These are phyloP conservation scores for Pyrocoelia pectoralis DNA, from an alignment of 2,888 invertebrate genomes.

Conservation along the genomic window DNA sequence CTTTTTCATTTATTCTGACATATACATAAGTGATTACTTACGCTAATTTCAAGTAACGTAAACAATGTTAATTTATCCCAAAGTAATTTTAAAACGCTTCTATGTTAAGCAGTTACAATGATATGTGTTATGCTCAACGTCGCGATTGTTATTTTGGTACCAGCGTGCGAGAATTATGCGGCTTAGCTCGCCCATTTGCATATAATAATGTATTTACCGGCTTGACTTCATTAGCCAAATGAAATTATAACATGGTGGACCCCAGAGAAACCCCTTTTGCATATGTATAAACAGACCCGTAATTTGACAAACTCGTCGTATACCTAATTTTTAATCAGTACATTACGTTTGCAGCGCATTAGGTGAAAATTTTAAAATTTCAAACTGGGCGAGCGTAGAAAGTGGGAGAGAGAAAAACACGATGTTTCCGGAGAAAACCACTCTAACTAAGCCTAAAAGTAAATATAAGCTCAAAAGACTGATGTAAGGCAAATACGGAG, in stretches of 20 bases:
- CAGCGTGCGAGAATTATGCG: constrained; percentile 45
- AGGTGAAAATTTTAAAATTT: constrained; percentile 3
- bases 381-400: too few species aligned
- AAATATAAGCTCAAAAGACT: constrained; percentile 50
- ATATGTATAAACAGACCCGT: constrained; percentile 27
- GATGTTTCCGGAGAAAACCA: constrained; percentile 43
- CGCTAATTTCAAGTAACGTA: too few species aligned
- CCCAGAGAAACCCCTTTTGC: constrained; percentile 42
- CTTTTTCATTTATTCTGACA: too few species aligned
- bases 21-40: too few species aligned
- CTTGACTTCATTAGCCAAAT: constrained; percentile 56
- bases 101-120: not conserved
- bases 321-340: constrained; percentile 8
- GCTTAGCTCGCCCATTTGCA: constrained; percentile 55
- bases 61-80: too few species aligned
- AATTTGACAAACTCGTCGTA: constrained; percentile 9
- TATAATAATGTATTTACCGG: constrained; percentile 58
- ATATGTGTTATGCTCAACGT: constrained; percentile 8
- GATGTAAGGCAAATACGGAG: constrained; percentile 50
- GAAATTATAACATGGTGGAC: constrained; percentile 53
- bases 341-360: constrained; percentile 1
- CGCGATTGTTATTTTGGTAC: constrained; percentile 25
- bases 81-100: too few species aligned
- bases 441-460: constrained; percentile 48
- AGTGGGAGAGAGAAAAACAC: constrained; percentile 16